Evolutionary conservation across 2,888 invertebrate genomes (phyloP).

Genomic region (Chrysodeixis includens): DNA sequence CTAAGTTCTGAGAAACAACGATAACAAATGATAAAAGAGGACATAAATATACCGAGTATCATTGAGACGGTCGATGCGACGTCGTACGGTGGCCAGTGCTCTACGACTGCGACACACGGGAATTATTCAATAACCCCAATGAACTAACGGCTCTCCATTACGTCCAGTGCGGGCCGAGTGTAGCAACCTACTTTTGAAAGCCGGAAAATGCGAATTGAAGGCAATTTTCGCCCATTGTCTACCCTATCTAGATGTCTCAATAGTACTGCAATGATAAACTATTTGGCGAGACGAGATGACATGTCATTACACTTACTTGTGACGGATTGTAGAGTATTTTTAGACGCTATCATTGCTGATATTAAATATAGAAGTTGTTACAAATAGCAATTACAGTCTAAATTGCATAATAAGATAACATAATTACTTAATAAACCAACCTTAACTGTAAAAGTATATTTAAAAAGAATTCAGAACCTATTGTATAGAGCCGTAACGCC

Average conservation of each 20-base stretch:
- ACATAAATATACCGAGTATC: conserved; percentile 67
- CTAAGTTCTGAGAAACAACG: not conserved
- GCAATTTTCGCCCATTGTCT: conserved; percentile 83
- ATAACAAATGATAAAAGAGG: conserved; percentile 39
- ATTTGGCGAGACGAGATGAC: conserved; percentile 37
- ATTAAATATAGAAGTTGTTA: not conserved
- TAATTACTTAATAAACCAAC: conserved; percentile 24
- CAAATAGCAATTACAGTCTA: not conserved
- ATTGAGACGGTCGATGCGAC: conserved; percentile 55
- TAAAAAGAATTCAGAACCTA: conserved; percentile 13
- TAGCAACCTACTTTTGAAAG: conserved; percentile 85
- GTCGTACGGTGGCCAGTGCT: conserved; percentile 64
- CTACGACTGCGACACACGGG: conserved; percentile 72
- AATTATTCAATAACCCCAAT: conserved; percentile 88
- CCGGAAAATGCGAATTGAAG: conserved; percentile 88
- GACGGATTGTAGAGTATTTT: conserved; percentile 20
- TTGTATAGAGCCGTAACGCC: conserved; percentile 12
- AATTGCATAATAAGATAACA: not conserved
- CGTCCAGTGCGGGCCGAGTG: conserved; percentile 78
- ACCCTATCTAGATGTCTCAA: conserved; percentile 68
- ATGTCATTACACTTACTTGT: conserved; percentile 22
- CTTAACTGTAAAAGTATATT: not conserved
- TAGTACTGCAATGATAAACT: conserved; percentile 53
- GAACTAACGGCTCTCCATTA: conserved; percentile 86
- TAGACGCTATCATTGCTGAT: conserved; percentile 16